phyloP scores from a whole-genome alignment of 2,113 vertebrate species.

The Salvelinus namaycush region DNA sequence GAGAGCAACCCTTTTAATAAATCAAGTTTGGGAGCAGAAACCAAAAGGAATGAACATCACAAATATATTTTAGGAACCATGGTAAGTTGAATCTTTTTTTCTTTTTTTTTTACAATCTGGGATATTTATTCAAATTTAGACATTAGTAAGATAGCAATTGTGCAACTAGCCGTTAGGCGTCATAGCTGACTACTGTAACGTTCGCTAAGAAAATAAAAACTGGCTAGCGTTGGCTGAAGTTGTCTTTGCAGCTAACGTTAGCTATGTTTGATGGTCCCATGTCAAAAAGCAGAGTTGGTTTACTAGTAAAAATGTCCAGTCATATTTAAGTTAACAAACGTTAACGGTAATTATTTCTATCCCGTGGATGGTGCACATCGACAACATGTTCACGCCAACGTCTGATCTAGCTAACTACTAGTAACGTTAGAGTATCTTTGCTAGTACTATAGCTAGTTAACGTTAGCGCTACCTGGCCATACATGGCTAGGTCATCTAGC shows the following conservation, averaged over 20 bases:
- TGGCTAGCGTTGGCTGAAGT: too few species aligned
- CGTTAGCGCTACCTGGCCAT: not conserved
- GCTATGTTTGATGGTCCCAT: not conserved
- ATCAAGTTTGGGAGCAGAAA: constrained; percentile 64
- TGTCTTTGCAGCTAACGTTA: not conserved
- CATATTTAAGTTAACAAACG: too few species aligned
- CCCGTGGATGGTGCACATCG: too few species aligned
- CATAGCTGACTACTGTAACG: not conserved
- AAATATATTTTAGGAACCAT: constrained; percentile 60
- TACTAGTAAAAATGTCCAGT: too few species aligned
- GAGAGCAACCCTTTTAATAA: constrained; percentile 66
- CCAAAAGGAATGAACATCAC: constrained; percentile 66
- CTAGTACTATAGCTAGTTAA: not conserved
- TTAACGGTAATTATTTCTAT: too few species aligned
- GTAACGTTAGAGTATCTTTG: too few species aligned
- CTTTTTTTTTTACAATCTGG: not conserved
- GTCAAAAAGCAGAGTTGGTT: too few species aligned
- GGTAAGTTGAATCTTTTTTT: constrained; percentile 54
- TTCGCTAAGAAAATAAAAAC: too few species aligned
- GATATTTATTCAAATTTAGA: constrained; percentile 3
- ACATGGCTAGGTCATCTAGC: too few species aligned
- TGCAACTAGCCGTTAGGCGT: constrained; percentile 1
- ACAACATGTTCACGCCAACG: too few species aligned
- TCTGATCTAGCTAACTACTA: too few species aligned
- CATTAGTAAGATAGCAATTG: not conserved